phyloP scores from a whole-genome alignment of 2,113 vertebrate species.

The Rhinopomastus cyanomelas region DNA sequence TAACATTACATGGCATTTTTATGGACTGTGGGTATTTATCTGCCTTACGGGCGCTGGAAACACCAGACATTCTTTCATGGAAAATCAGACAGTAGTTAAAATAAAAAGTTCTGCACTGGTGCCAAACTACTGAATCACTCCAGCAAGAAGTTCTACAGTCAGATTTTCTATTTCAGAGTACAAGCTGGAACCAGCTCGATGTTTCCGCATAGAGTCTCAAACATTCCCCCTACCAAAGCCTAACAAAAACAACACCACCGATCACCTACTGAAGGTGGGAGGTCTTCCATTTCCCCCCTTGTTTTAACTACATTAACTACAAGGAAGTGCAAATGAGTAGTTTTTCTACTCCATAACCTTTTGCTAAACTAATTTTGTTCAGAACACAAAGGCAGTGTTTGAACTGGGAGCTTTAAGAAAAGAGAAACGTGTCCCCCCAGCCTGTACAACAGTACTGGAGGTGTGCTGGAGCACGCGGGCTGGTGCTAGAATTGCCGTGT shows the following conservation, averaged over 20 bases:
- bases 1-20: not conserved
- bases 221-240: not conserved
- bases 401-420: not conserved
- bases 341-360: not conserved
- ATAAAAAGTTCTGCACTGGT: not conserved
- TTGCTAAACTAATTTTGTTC: not conserved
- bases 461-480: not conserved
- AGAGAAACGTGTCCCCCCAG: not conserved
- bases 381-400: not conserved
- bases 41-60: not conserved
- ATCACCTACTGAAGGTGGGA: not conserved
- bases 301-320: not conserved
- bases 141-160: slow-evolving; percentile 14
- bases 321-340: not conserved
- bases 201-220: not conserved
- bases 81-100: slow-evolving; percentile 65
- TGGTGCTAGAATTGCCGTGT: too few species aligned
- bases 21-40: not conserved
- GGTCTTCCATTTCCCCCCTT: not conserved
- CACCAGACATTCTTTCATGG: slow-evolving; percentile 33
- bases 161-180: not conserved
- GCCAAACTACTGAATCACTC: slow-evolving; percentile 60
- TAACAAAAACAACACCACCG: not conserved
- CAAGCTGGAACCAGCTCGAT: not conserved
- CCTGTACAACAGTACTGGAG: not conserved